Evolutionary conservation across 2,888 invertebrate species (phyloP).

Genomic region (Nephrotoma guestfalica): DNA sequence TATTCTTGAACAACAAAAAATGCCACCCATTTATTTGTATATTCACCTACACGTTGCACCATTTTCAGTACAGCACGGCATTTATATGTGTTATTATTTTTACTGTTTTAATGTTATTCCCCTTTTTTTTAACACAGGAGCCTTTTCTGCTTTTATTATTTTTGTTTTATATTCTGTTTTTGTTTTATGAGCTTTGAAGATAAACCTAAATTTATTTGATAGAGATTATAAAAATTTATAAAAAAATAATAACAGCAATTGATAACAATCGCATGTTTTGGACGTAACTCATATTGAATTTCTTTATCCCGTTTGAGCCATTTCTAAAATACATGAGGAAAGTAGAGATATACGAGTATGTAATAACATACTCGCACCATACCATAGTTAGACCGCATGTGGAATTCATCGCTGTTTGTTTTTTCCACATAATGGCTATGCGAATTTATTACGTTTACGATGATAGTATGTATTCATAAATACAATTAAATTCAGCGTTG

Average conservation of each 20-base stretch:
- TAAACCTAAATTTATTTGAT: background rate
- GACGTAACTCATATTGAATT: background rate
- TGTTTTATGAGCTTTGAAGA: background rate
- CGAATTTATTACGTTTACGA: background rate
- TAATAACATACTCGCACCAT: background rate
- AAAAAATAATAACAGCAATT: background rate
- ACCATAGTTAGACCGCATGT: background rate
- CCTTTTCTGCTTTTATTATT: background rate
- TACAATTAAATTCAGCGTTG: background rate
- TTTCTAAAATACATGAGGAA: background rate
- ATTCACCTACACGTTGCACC: background rate
- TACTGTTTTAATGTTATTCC: background rate
- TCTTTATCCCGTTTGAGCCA: background rate
- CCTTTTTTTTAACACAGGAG: background rate
- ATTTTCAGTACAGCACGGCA: background rate
- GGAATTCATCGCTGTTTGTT: background rate
- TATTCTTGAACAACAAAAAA: background rate
- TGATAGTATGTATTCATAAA: background rate
- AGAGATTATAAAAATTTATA: background rate
- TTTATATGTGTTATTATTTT: background rate
- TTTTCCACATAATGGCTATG: background rate
- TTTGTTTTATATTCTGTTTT: background rate
- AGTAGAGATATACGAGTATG: background rate
- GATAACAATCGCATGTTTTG: background rate
- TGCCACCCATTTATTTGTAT: background rate